These are phyloP conservation scores for Cephalophus harveyi DNA, from an alignment of 2,113 vertebrate genomes.

Conservation along the genomic window DNA sequence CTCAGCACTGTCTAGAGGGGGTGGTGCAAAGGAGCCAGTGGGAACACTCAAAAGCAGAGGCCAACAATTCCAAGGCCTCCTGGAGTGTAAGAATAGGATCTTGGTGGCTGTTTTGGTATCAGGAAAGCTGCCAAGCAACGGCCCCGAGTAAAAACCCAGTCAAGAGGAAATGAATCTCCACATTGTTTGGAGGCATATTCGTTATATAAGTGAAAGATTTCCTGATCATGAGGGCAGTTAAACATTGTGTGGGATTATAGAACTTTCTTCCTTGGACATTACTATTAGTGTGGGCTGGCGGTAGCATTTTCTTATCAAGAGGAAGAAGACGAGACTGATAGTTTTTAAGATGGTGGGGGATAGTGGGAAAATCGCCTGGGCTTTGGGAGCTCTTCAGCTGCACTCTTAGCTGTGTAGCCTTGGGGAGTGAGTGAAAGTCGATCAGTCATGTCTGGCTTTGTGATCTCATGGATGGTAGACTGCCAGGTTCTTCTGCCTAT, in stretches of 20 bases:
- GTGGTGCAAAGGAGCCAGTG: conserved; percentile 32
- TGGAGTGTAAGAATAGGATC: conserved; percentile 62
- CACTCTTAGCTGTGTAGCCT: background rate
- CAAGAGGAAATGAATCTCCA: conserved; percentile 71
- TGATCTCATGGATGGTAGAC: background rate
- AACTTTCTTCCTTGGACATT: conserved; percentile 40
- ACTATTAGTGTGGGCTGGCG: background rate
- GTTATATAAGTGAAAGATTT: conserved; percentile 68
- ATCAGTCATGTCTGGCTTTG: background rate
- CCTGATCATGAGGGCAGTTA: conserved; percentile 68
- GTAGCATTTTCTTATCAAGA: conserved; percentile 34
- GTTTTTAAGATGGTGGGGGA: background rate
- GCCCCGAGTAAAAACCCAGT: conserved; percentile 58
- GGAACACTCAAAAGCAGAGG: conserved; percentile 36
- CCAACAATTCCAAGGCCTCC: conserved; percentile 70
- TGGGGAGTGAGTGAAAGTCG: background rate
- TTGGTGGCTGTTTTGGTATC: conserved; percentile 51
- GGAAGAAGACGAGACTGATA: background rate
- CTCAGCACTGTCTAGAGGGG: conserved; percentile 55
- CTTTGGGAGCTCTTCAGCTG: background rate
- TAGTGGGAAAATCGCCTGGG: background rate
- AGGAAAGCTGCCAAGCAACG: conserved; percentile 65
- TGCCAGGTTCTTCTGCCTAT: background rate
- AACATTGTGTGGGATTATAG: conserved; percentile 64
- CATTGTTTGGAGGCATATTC: conserved; percentile 39